A percentile compares a stretch with the other conserved stretches of the same genome.
Conservation (phyloP, 2,113 vertebrate genomes). For the Mus pahari region DNA sequence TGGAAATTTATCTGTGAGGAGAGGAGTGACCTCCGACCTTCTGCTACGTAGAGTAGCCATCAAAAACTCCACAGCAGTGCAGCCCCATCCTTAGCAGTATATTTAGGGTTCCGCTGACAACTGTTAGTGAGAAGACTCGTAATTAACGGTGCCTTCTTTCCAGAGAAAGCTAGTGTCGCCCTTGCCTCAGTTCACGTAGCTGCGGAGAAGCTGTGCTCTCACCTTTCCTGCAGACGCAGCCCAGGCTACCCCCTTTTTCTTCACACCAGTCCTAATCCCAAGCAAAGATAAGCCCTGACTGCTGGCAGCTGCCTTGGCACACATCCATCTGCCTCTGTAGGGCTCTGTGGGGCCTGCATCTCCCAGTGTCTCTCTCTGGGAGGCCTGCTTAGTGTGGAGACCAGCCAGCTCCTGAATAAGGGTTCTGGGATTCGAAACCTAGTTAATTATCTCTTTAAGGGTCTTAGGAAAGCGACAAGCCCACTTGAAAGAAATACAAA, state of each 20-base stretch:
- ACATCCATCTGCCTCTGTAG: not conserved
- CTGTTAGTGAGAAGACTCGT: not conserved
- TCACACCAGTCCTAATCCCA: not conserved
- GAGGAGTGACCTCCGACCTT: not conserved
- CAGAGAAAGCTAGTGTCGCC: not conserved
- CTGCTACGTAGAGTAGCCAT: not conserved
- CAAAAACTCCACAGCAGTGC: not conserved
- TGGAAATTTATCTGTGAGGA: constrained; percentile 57
- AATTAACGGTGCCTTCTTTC: not conserved
- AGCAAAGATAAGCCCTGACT: not conserved
- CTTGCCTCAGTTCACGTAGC: not conserved
- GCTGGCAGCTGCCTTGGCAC: not conserved
- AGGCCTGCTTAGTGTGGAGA: not conserved
- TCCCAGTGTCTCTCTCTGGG: not conserved
- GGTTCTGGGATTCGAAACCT: not conserved
- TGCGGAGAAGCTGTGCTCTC: not conserved
- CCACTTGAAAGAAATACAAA: not conserved
- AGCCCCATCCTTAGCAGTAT: not conserved
- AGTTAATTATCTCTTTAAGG: not conserved
- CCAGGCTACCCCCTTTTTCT: not conserved
- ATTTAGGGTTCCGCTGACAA: not conserved
- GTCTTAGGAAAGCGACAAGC: not conserved
- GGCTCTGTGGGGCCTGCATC: not conserved
- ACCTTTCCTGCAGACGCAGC: not conserved
- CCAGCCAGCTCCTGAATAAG: not conserved